Conservation (phyloP, 2,797 vertebrate genomes). For the Tenualosa ilisha region DNA sequence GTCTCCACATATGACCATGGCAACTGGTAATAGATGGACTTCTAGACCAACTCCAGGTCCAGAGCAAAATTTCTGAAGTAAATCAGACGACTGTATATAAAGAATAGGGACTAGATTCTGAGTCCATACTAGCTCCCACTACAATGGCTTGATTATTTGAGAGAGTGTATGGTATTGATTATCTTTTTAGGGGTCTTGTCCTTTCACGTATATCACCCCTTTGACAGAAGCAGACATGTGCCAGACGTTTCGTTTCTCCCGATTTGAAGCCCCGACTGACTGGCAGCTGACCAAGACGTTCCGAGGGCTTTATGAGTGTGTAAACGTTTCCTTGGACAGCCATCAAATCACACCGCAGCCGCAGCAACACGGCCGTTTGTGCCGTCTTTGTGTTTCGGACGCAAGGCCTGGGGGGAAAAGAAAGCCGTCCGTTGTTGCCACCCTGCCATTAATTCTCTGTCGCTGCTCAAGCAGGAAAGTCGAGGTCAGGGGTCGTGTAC, state of each 20-base stretch:
- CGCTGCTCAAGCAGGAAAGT: constrained; percentile 63
- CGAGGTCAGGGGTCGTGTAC: constrained; percentile 53
- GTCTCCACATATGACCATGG: background rate
- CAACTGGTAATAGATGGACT: background rate
- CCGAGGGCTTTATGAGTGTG: constrained; percentile 1
- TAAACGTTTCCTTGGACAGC: constrained; percentile 22
- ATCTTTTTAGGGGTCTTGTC: background rate
- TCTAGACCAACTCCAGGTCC: background rate
- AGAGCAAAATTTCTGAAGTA: background rate
- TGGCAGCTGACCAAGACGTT: background rate
- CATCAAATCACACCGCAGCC: constrained; percentile 24
- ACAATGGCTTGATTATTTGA: background rate
- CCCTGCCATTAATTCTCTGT: constrained; percentile 65
- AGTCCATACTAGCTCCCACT: background rate
- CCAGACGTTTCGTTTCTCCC: background rate
- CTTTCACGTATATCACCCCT: background rate
- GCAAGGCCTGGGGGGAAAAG: background rate
- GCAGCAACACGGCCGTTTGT: background rate
- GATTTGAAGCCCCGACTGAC: background rate
- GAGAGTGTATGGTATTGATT: background rate
- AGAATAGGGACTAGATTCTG: background rate
- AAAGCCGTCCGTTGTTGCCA: constrained; percentile 51
- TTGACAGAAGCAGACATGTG: background rate
- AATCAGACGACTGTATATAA: background rate
- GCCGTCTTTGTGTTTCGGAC: background rate